Conservation (phyloP, 2,113 vertebrate genomes). For the Scopus umbretta region DNA sequence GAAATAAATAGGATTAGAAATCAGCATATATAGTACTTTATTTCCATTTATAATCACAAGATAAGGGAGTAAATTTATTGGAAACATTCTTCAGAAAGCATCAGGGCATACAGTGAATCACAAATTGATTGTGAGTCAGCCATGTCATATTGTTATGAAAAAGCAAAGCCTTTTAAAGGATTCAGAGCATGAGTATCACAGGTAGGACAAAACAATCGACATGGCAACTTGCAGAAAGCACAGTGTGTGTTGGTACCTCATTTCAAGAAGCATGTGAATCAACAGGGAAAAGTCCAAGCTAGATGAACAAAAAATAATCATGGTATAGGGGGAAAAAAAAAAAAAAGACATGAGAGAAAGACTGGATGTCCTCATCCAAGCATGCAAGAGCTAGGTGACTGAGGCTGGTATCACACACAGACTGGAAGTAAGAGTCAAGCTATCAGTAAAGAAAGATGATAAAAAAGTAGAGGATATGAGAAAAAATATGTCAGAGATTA, state of each 20-base stretch:
- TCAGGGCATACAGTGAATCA: constrained; percentile 11
- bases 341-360: neutral
- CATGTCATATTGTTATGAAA: neutral
- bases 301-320: neutral
- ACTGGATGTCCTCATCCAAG: neutral
- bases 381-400: neutral
- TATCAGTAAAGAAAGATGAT: neutral
- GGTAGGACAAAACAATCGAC: neutral
- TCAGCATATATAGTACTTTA: neutral
- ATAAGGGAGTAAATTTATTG: neutral
- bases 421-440: neutral
- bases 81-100: neutral
- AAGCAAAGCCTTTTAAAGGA: neutral
- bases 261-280: neutral
- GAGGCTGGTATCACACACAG: neutral
- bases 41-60: neutral
- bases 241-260: neutral
- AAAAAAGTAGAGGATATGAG: neutral
- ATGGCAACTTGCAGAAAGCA: neutral
- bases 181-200: neutral
- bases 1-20: neutral
- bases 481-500: neutral
- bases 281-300: neutral
- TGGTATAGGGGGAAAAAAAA: neutral
- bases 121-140: neutral